Percentiles rank a stretch among this genome's conserved stretches.
Evolutionary conservation across 2,888 invertebrate genomes (phyloP).

Genomic region (Vandiemenella viatica): DNA sequence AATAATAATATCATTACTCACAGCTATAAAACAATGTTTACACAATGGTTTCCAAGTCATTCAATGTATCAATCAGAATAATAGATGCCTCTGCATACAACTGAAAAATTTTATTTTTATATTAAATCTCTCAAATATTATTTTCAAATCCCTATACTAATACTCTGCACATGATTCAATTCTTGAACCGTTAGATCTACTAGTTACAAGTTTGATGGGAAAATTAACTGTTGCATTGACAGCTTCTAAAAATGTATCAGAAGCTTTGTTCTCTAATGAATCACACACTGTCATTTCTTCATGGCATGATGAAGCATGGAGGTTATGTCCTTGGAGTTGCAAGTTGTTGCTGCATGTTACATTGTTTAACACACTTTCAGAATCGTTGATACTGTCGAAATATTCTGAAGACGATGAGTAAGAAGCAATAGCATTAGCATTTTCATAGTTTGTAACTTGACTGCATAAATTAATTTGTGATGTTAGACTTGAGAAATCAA

Average conservation of each 20-base stretch:
- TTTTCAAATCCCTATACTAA: too few species aligned
- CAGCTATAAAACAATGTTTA: too few species aligned
- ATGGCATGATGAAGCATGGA: slow-evolving; percentile 4
- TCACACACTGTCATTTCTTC: slow-evolving; percentile 42
- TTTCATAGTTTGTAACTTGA: background rate
- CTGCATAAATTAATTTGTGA: background rate
- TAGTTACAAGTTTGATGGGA: too few species aligned
- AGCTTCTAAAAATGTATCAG: background rate
- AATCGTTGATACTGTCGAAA: slow-evolving; percentile 53
- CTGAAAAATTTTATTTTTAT: too few species aligned
- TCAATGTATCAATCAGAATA: too few species aligned
- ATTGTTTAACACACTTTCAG: slow-evolving; percentile 24
- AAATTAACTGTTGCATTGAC: too few species aligned
- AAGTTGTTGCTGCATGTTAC: slow-evolving; percentile 29
- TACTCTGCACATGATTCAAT: too few species aligned
- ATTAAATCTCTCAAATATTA: too few species aligned
- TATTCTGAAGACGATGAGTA: slow-evolving; percentile 27
- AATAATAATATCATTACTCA: too few species aligned
- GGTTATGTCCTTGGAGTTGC: slow-evolving; percentile 4
- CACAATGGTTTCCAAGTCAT: too few species aligned
- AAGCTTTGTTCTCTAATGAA: slow-evolving; percentile 33
- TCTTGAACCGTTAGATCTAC: too few species aligned
- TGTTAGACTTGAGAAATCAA: background rate
- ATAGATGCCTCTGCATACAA: too few species aligned
- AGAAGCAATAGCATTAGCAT: slow-evolving; percentile 6